Conservation (phyloP, 2,888 invertebrate genomes). For the Ornithoptera alexandrae region DNA sequence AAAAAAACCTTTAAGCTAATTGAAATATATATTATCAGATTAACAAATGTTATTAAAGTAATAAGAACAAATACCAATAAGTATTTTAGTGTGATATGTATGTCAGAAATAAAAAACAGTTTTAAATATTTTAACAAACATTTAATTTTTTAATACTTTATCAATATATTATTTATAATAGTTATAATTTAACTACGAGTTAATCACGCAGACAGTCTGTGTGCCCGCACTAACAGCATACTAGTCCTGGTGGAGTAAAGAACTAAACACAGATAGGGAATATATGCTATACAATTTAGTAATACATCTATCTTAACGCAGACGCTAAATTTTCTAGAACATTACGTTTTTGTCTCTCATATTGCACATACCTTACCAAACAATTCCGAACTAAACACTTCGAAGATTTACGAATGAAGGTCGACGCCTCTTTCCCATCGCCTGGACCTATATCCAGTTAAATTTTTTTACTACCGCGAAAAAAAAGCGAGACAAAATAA, state of each 20-base stretch:
- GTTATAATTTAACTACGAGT: constrained; percentile 74
- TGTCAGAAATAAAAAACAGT: constrained; percentile 41
- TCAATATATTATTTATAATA: constrained; percentile 79
- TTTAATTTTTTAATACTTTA: constrained; percentile 76
- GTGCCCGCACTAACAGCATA: constrained; percentile 42
- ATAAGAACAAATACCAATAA: too few relatives aligned
- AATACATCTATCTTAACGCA: constrained; percentile 49
- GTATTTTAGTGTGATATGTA: too few relatives aligned
- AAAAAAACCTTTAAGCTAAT: too few relatives aligned
- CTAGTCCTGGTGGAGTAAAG: constrained; percentile 48
- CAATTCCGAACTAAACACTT: constrained; percentile 32
- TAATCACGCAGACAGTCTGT: constrained; percentile 57
- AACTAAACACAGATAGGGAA: constrained; percentile 56
- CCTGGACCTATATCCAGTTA: constrained; percentile 29
- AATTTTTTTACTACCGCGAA: constrained; percentile 40
- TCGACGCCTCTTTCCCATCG: constrained; percentile 38
- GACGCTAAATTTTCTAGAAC: constrained; percentile 55
- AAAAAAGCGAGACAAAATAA: constrained; percentile 66
- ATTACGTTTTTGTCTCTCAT: constrained; percentile 53
- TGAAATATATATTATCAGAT: too few relatives aligned
- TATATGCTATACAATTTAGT: constrained; percentile 60
- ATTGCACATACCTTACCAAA: constrained; percentile 64
- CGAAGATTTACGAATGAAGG: constrained; percentile 15
- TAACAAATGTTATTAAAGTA: too few relatives aligned
- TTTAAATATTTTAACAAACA: constrained; percentile 71